Conservation (phyloP, 2,888 invertebrate genomes). For the Geotrupes spiniger region DNA sequence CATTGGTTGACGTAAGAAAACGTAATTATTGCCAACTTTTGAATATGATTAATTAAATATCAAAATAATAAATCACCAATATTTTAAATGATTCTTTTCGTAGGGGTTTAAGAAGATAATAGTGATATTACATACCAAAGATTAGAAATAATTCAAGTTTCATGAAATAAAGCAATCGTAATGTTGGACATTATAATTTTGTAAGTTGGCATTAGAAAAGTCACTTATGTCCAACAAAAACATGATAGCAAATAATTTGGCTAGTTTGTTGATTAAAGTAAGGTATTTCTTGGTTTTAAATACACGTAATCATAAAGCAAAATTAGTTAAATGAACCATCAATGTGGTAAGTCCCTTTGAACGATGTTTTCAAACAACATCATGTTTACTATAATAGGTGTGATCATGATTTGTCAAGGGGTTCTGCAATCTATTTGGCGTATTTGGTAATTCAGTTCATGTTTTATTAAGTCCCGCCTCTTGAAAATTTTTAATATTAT, state of each 20-base stretch:
- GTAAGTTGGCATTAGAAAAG: conserved; percentile 17
- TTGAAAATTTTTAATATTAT: too few species aligned
- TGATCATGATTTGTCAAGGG: conserved; percentile 11
- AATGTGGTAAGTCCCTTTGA: conserved; percentile 14
- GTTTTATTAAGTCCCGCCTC: too few species aligned
- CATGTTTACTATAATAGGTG: conserved; percentile 11
- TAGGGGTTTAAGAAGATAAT: too few species aligned
- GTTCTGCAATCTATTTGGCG: conserved; percentile 1
- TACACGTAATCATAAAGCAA: conserved; percentile 8
- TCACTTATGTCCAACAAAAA: conserved; percentile 23
- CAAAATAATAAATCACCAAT: too few species aligned
- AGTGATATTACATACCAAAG: not conserved
- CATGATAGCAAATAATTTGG: conserved; percentile 21
- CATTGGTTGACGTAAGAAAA: conserved; percentile 47
- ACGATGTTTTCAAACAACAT: conserved; percentile 4
- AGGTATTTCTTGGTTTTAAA: conserved; percentile 14
- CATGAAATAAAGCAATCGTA: not conserved
- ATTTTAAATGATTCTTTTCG: too few species aligned
- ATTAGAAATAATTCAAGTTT: not conserved
- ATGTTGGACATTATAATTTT: conserved; percentile 3
- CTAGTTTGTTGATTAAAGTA: conserved; percentile 20
- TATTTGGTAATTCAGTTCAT: too few species aligned
- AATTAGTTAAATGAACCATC: conserved; percentile 11
- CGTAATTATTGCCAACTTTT: conserved; percentile 32
- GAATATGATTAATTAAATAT: conserved; percentile 4